These are phyloP conservation scores for Torymus texanus DNA, from an alignment of 2,888 invertebrate genomes.

Conservation along the genomic window DNA sequence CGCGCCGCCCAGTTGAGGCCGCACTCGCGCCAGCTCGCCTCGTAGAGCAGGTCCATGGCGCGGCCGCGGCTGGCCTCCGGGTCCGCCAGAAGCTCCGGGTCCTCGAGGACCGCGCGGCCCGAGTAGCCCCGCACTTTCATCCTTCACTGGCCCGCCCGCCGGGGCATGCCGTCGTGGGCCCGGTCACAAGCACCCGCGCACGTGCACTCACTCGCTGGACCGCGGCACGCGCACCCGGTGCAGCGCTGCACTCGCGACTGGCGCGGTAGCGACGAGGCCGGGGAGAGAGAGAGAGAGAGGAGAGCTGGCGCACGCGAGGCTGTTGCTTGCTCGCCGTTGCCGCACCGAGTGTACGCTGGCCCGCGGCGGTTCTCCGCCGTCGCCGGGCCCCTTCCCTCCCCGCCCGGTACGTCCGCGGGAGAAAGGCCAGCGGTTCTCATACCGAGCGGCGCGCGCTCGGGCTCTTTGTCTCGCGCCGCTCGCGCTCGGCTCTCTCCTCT, in stretches of 20 bases:
- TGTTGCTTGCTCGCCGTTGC: background rate
- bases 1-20: slow-evolving; percentile 70
- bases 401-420: slow-evolving; percentile 36
- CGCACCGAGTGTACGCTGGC: background rate
- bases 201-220: background rate
- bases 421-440: slow-evolving; percentile 64
- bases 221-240: background rate
- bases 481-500: too few relatives aligned
- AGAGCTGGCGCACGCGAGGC: too few relatives aligned
- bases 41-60: slow-evolving; percentile 87
- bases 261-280: background rate
- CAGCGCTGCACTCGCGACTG: background rate
- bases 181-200: too few relatives aligned
- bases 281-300: too few relatives aligned
- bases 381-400: background rate
- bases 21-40: slow-evolving; percentile 88
- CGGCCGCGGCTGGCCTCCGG: slow-evolving; percentile 82
- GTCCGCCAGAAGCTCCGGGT: slow-evolving; percentile 82
- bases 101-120: slow-evolving; percentile 84
- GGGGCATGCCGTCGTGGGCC: too few relatives aligned
- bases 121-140: slow-evolving; percentile 93
- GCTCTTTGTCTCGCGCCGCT: background rate
- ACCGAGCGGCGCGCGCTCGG: slow-evolving; percentile 12
- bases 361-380: background rate
- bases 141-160: background rate